A percentile compares a stretch with the other conserved stretches of the same genome.
Evolutionary conservation across 2,888 invertebrate genomes (phyloP).

Genomic region (Spodoptera littoralis): DNA sequence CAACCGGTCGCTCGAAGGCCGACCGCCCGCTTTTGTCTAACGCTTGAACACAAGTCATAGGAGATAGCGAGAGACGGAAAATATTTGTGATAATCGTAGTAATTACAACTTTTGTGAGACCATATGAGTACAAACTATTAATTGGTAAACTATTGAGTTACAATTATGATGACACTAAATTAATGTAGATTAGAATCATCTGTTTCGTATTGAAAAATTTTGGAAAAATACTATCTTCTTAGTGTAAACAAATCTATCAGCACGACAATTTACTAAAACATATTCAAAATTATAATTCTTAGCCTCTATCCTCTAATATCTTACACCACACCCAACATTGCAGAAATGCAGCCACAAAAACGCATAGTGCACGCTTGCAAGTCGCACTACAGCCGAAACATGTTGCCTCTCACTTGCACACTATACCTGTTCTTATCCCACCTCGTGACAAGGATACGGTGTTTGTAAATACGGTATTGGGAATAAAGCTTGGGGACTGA

Average conservation of each 20-base stretch:
- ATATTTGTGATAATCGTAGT: background rate
- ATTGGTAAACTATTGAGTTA: too few relatives aligned
- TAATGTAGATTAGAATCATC: too few relatives aligned
- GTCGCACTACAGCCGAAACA: slow-evolving; percentile 71
- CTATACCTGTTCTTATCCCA: slow-evolving; percentile 64
- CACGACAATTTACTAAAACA: too few relatives aligned
- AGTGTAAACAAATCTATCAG: too few relatives aligned
- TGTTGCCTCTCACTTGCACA: slow-evolving; percentile 65
- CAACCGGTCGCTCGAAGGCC: slow-evolving; percentile 86
- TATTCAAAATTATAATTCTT: background rate
- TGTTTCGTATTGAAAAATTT: too few relatives aligned
- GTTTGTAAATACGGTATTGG: slow-evolving; percentile 67
- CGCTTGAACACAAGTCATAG: slow-evolving; percentile 56
- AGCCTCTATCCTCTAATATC: slow-evolving; percentile 18
- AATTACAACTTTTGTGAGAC: too few relatives aligned
- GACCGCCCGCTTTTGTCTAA: slow-evolving; percentile 84
- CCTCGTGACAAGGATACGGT: slow-evolving; percentile 60
- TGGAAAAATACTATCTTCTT: too few relatives aligned
- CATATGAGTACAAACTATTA: too few relatives aligned
- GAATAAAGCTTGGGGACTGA: slow-evolving; percentile 18
- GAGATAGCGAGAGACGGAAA: slow-evolving; percentile 43
- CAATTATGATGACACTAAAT: too few relatives aligned
- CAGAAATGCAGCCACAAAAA: slow-evolving; percentile 83
- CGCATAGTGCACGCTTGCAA: slow-evolving; percentile 83
- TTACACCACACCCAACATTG: slow-evolving; percentile 68